phyloP scores from a whole-genome alignment of 2,113 vertebrate genomes.

The Bothrops jararaca region DNA sequence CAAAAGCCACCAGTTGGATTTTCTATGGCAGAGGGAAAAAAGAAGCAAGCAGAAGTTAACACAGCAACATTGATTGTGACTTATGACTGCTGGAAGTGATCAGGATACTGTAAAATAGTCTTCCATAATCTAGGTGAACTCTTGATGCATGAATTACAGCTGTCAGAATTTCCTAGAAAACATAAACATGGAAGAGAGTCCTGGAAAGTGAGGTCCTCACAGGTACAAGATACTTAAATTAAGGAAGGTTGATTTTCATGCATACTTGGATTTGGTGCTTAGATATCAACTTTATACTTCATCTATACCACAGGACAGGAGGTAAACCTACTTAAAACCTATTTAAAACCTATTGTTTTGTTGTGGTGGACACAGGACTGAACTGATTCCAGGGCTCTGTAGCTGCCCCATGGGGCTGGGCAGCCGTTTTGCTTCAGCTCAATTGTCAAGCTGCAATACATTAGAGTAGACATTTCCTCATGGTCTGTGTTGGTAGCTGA shows the following conservation, averaged over 20 bases:
- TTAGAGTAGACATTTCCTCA: no score
- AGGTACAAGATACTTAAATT: not conserved
- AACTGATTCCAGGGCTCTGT: not conserved
- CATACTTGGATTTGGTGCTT: not conserved
- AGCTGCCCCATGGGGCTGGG: not conserved
- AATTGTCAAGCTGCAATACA: not conserved
- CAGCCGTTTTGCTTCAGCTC: not conserved
- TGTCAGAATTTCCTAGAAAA: not conserved
- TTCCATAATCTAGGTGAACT: not conserved
- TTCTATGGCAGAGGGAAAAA: constrained; percentile 61
- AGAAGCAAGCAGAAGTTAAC: not conserved
- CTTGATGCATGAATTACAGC: not conserved
- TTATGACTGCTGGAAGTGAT: not conserved
- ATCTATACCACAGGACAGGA: not conserved
- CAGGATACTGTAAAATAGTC: not conserved
- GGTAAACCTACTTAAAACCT: not conserved
- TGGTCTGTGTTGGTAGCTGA: no score
- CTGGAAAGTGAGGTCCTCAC: not conserved
- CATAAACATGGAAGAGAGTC: not conserved
- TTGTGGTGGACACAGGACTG: not conserved
- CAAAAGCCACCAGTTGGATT: constrained; percentile 66
- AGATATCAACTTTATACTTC: not conserved
- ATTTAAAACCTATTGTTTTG: not conserved
- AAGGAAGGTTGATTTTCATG: not conserved
- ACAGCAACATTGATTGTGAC: not conserved